A percentile compares a stretch with the other conserved stretches of the same genome.
phyloP scores from a whole-genome alignment of 2,113 vertebrate species.

The Festucalex cinctus region DNA sequence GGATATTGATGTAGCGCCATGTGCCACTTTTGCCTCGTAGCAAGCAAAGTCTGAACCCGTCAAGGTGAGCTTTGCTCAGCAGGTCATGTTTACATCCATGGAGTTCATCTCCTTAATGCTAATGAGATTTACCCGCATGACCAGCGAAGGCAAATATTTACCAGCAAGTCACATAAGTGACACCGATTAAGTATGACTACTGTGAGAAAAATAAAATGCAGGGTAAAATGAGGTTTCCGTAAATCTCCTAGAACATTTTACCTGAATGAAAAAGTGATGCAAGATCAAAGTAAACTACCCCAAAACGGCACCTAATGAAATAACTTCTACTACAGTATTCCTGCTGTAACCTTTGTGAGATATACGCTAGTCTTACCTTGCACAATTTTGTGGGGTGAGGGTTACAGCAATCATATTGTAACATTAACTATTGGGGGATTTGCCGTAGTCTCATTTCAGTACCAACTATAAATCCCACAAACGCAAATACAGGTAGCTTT shows the following conservation, averaged over 20 bases:
- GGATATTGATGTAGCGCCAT: conserved; percentile 68
- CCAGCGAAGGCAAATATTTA: not conserved
- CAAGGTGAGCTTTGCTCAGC: not conserved
- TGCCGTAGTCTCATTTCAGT: not conserved
- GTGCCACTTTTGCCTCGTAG: conserved; percentile 61
- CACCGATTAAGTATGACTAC: not conserved
- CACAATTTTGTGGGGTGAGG: not conserved
- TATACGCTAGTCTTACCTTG: not conserved
- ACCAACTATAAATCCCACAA: not conserved
- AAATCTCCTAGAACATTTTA: not conserved
- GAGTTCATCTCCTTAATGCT: not conserved
- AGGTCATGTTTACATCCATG: not conserved
- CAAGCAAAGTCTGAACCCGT: conserved; percentile 13
- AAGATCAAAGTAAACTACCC: no score
- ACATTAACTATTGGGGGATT: not conserved
- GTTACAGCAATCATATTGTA: not conserved
- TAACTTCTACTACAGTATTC: no score
- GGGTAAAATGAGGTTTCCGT: not conserved
- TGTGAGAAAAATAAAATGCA: no score
- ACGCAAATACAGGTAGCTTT: not conserved
- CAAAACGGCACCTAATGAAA: no score
- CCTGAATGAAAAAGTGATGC: no score
- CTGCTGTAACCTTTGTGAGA: not conserved
- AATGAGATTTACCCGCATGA: not conserved
- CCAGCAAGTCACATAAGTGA: not conserved